A percentile compares a stretch with the other conserved stretches of the same genome.
Conservation (phyloP, 2,888 invertebrate genomes). For the Pollenia amentaria region DNA sequence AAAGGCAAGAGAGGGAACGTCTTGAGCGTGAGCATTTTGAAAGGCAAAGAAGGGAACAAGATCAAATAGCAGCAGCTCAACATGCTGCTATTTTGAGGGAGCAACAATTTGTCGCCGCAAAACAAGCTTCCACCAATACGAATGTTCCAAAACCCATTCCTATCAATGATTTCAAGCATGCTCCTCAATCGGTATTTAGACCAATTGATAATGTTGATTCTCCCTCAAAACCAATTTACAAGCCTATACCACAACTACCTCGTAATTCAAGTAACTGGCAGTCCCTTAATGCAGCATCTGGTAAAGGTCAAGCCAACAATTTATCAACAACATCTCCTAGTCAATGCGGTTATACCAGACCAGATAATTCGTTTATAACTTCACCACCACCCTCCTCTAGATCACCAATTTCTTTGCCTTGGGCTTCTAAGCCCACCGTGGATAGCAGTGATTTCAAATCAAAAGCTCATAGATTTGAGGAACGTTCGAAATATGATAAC, state of each 20-base stretch:
- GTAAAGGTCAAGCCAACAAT: constrained; percentile 73
- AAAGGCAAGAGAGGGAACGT: constrained; percentile 76
- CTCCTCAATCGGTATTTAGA: constrained; percentile 91
- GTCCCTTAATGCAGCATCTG: constrained; percentile 50
- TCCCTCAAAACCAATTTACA: constrained; percentile 78
- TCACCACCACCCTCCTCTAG: constrained; percentile 80
- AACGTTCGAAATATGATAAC: constrained; percentile 81
- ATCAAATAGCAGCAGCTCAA: constrained; percentile 74
- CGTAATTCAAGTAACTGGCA: constrained; percentile 76
- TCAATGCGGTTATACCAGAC: constrained; percentile 57
- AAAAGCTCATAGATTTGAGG: constrained; percentile 87
- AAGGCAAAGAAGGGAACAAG: constrained; percentile 76
- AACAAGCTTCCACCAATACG: constrained; percentile 79
- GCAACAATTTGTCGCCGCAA: constrained; percentile 68
- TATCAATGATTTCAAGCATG: constrained; percentile 91
- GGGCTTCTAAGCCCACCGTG: constrained; percentile 85
- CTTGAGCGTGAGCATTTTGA: constrained; percentile 84
- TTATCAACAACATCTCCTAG: constrained; percentile 71
- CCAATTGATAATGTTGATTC: constrained; percentile 84
- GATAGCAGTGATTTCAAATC: constrained; percentile 86
- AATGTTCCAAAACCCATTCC: constrained; percentile 85
- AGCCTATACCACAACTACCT: constrained; percentile 79
- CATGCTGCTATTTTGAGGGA: constrained; percentile 82
- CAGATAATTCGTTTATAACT: constrained; percentile 68
- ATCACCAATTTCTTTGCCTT: constrained; percentile 84